Evolutionary conservation across 2,113 vertebrate species (phyloP).

Genomic region (Gavia stellata): DNA sequence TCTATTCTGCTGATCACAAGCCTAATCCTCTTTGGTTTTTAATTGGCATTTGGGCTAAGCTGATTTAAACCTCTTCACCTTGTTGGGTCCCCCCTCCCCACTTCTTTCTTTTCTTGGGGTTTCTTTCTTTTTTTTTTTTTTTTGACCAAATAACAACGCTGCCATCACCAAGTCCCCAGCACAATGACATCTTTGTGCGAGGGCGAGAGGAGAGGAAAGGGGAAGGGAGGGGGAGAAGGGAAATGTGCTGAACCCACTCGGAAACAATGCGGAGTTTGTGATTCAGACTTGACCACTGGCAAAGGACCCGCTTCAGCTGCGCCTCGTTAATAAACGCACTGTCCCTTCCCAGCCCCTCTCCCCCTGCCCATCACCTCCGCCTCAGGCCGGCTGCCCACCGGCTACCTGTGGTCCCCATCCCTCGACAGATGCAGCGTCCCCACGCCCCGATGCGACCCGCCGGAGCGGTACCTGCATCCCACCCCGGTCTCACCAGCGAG

Average conservation of each 20-base stretch:
- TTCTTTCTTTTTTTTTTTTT: not conserved
- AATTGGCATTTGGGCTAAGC: constrained; percentile 86
- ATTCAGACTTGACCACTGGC: constrained; percentile 52
- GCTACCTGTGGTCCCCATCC: not conserved
- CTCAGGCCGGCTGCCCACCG: not conserved
- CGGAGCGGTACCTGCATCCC: fast-evolving
- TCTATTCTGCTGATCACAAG: constrained; percentile 64
- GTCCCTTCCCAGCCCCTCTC: constrained; percentile 23
- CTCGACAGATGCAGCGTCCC: not conserved
- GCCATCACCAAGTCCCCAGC: constrained; percentile 14
- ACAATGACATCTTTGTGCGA: constrained; percentile 70
- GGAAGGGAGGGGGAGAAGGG: constrained; percentile 20
- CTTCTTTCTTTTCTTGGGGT: constrained; percentile 21
- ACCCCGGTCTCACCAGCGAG: not conserved
- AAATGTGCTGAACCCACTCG: constrained; percentile 28
- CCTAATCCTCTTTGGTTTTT: constrained; percentile 72
- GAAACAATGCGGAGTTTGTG: constrained; percentile 66
- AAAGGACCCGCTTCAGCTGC: constrained; percentile 41
- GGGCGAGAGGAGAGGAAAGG: constrained; percentile 42
- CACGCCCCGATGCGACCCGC: fast-evolving
- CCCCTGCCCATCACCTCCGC: not conserved
- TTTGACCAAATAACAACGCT: constrained; percentile 42
- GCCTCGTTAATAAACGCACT: constrained; percentile 4
- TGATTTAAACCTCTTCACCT: constrained; percentile 82
- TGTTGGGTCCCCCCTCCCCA: constrained; percentile 12